Evolutionary conservation across 2,113 vertebrate genomes (phyloP).

Genomic region (Gallinago paraguaiae): DNA sequence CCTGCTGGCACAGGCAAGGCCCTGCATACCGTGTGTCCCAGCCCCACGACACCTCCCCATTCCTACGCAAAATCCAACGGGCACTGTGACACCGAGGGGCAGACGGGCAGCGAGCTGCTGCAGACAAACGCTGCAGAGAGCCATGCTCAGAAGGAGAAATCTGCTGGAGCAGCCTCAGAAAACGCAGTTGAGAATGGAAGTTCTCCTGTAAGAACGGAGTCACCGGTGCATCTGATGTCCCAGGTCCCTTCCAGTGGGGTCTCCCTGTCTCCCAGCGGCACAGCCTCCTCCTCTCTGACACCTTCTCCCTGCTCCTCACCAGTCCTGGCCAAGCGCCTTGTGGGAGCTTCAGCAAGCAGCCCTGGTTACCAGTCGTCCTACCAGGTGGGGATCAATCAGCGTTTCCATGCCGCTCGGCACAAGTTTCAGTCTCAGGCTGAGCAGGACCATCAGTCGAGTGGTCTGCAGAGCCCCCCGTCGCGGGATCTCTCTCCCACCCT

Average conservation of each 20-base stretch:
- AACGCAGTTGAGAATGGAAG: slow-evolving; percentile 78
- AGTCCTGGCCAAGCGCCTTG: slow-evolving; percentile 83
- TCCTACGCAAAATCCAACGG: slow-evolving; percentile 84
- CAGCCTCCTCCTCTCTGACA: slow-evolving; percentile 90
- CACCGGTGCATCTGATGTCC: slow-evolving; percentile 56
- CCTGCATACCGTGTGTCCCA: background rate
- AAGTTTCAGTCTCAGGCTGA: slow-evolving; percentile 95
- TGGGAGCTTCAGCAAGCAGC: slow-evolving; percentile 80
- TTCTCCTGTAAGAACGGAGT: slow-evolving; percentile 60
- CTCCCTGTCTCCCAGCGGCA: slow-evolving; percentile 85
- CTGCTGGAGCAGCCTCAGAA: slow-evolving; percentile 62
- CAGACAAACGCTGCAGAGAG: slow-evolving; percentile 16
- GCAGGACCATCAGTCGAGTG: slow-evolving; percentile 79
- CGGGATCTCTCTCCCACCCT: slow-evolving; percentile 84
- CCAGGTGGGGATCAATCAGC: slow-evolving; percentile 93
- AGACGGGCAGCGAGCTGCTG: background rate
- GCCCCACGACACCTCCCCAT: slow-evolving; percentile 39
- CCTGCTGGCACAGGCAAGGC: slow-evolving; percentile 8
- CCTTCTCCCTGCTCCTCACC: slow-evolving; percentile 96
- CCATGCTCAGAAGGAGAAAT: slow-evolving; percentile 61
- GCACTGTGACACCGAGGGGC: slow-evolving; percentile 68
- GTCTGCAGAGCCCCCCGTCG: slow-evolving; percentile 70
- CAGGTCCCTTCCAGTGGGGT: slow-evolving; percentile 70
- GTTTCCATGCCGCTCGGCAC: slow-evolving; percentile 94
- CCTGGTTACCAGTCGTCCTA: slow-evolving; percentile 89